These are phyloP conservation scores for Selene dorsalis DNA, from an alignment of 2,797 vertebrate genomes.

Conservation along the genomic window DNA sequence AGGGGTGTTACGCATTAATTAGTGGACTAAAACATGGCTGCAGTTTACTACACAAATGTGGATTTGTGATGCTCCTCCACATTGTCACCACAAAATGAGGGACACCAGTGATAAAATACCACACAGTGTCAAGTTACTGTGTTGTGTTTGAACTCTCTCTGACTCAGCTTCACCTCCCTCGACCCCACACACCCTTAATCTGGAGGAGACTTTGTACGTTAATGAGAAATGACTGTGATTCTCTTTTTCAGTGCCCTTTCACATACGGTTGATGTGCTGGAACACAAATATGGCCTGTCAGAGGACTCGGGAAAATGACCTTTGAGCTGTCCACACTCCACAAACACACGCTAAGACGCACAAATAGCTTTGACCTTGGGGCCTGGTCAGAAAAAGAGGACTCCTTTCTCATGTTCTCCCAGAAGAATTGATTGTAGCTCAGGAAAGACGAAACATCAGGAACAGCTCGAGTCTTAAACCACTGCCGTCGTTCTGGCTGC, in stretches of 20 bases:
- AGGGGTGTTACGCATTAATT: constrained; percentile 1
- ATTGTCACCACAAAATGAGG: neutral
- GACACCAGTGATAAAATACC: neutral
- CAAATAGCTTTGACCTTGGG: constrained; percentile 41
- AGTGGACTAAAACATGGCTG: neutral
- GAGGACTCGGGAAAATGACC: constrained; percentile 64
- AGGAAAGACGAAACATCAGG: constrained; percentile 19
- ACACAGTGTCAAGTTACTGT: neutral
- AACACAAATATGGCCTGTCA: constrained; percentile 88
- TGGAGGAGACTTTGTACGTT: constrained; percentile 17
- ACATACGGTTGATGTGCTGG: constrained; percentile 87
- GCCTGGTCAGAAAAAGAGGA: constrained; percentile 16
- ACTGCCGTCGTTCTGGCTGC: neutral
- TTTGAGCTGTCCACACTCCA: constrained; percentile 41
- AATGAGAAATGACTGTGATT: constrained; percentile 49
- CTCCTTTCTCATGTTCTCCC: neutral
- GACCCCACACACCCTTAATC: neutral
- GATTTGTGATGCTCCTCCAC: too few species aligned
- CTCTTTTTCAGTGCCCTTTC: constrained; percentile 86
- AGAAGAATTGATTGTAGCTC: constrained; percentile 7
- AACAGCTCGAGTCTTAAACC: neutral
- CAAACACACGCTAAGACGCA: constrained; percentile 61
- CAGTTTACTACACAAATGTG: neutral
- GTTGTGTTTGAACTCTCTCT: constrained; percentile 27
- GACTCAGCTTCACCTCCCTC: neutral